Evolutionary conservation across 2,888 invertebrate species (phyloP), one percentile per base, ranked within the genome.

Genomic region (Platycheirus albimanus): DNA sequence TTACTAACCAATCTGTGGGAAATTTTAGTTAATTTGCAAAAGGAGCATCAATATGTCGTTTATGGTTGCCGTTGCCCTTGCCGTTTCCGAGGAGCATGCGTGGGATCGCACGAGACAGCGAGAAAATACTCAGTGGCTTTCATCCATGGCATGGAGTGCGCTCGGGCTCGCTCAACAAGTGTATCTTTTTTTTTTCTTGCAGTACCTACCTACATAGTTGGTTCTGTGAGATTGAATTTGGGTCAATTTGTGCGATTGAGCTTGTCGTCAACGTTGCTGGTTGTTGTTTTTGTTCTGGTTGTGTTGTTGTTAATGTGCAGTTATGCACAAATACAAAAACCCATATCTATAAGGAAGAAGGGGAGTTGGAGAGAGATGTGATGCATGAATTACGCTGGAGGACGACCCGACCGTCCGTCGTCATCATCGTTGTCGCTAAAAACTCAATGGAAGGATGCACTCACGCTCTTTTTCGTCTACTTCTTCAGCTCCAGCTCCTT

Each of bases 161-260:
- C 20, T 56, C 4, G 56, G 13, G n/a, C 11, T 72, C 10, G 71
- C 75, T 74, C 84, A 84, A 84, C 84, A 84, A 84, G 84, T 84
- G 52, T 38, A 58, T 61, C 56, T 33, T 19, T 8, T 63, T 51
- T 41, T 64, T 28, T 24, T 45, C 19, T 36, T 15, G 54, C 17
- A 51, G n/a, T n/a, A n/a, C n/a, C n/a, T n/a, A n/a, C n/a, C n/a
- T n/a, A n/a, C n/a, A n/a, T 13, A 38, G 38, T 13, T 56, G 20
- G 56, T 64, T 45, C 49, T 47, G 10, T 64, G 61, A 72, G 56
- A 67, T 61, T 74, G 79, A 61, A 84, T 79, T 79, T 84, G 66
- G 84, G 84, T 84, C 79, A 84, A 84, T 84, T 79, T 69, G 52
- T 74, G 70, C 67, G 83, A 84, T 70, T 84, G 78, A 64, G 78